A percentile compares a stretch with the other conserved stretches of the same genome.
Conservation (phyloP, 2,113 vertebrate species). For the Lepisosteus oculatus region DNA sequence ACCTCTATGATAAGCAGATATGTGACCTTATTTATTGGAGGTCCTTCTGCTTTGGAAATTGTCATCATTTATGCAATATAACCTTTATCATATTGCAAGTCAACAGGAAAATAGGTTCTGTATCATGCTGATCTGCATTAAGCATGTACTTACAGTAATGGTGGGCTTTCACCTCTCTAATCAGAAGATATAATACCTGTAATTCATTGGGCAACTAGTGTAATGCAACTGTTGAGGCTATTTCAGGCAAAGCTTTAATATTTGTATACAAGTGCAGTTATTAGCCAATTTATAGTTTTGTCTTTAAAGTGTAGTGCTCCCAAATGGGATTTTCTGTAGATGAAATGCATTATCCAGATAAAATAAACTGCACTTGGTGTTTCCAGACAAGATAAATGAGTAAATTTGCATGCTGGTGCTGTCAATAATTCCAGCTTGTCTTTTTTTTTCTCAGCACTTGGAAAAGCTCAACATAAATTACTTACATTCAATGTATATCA, state of each 20-base stretch:
- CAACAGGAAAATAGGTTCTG: too few species aligned
- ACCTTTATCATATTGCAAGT: too few species aligned
- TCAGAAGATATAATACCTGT: not conserved
- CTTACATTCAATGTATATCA: constrained; percentile 34
- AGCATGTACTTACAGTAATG: not conserved
- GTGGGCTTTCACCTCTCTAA: not conserved
- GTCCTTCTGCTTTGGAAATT: too few species aligned
- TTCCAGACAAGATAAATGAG: constrained; percentile 19
- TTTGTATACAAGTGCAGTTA: constrained; percentile 1
- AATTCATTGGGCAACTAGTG: not conserved
- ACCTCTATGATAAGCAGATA: too few species aligned
- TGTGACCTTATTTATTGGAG: too few species aligned
- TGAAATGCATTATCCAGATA: constrained; percentile 13
- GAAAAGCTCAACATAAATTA: constrained; percentile 44
- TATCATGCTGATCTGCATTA: not conserved
- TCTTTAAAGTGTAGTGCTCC: constrained; percentile 5
- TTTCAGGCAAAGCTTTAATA: constrained; percentile 1
- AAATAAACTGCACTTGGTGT: constrained; percentile 16
- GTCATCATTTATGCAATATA: too few species aligned
- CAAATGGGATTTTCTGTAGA: constrained; percentile 12
- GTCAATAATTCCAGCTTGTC: constrained; percentile 14
- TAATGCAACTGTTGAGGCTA: not conserved
- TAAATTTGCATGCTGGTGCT: not conserved
- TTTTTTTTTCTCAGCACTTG: constrained; percentile 16
- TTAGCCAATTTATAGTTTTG: constrained; percentile 14